Evolutionary conservation across 2,113 vertebrate species (phyloP).

Genomic region (Apteryx owenii): DNA sequence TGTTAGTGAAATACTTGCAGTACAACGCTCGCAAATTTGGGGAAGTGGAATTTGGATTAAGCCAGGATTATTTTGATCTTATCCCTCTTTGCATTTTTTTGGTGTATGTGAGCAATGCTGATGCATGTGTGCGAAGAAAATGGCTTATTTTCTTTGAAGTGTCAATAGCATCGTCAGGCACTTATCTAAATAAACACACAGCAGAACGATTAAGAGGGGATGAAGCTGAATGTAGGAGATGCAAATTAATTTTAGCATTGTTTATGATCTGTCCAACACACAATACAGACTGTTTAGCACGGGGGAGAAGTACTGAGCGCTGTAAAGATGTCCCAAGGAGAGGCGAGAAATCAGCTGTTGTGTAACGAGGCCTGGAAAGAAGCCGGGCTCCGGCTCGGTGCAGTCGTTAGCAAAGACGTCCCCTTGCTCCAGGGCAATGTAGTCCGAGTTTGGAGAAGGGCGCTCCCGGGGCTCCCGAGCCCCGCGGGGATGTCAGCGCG

Average conservation of each 20-base stretch:
- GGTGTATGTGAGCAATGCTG: not conserved
- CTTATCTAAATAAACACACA: conserved; percentile 59
- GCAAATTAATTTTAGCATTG: conserved; percentile 57
- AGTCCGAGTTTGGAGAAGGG: not conserved
- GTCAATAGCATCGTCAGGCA: conserved; percentile 53
- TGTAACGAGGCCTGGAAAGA: not conserved
- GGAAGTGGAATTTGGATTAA: conserved; percentile 63
- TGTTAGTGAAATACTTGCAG: conserved; percentile 44
- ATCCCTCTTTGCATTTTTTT: not conserved
- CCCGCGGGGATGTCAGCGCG: no score
- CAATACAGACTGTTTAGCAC: not conserved
- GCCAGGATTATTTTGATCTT: conserved; percentile 53
- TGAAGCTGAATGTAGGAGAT: conserved; percentile 38
- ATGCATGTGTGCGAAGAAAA: not conserved
- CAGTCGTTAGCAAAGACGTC: not conserved
- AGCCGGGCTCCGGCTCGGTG: not conserved
- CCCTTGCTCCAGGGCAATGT: rapidly evolving
- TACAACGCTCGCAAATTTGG: conserved; percentile 41
- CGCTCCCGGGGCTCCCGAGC: not conserved
- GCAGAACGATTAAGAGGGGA: conserved; percentile 20
- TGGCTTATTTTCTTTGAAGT: conserved; percentile 55
- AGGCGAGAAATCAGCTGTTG: not conserved
- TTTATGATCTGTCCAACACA: conserved; percentile 31
- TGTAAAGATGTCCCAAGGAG: not conserved
- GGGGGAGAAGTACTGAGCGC: not conserved